Evolutionary conservation across 2,888 invertebrate genomes (phyloP).

Genomic region (Xestia sexstrigata): DNA sequence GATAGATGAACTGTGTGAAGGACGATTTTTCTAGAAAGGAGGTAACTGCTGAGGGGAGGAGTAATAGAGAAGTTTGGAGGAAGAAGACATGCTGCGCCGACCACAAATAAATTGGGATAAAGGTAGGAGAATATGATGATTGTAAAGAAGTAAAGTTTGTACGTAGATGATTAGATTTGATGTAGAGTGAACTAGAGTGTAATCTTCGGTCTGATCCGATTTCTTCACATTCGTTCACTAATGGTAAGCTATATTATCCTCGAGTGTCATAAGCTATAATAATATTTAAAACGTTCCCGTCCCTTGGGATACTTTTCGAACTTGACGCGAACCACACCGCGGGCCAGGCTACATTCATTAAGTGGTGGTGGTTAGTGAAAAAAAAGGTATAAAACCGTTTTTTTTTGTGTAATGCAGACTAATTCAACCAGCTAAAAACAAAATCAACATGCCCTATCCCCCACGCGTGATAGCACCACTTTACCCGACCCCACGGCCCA

Average conservation of each 20-base stretch:
- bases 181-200: too few species aligned
- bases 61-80: too few species aligned
- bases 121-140: too few species aligned
- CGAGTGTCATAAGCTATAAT: not conserved
- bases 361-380: not conserved
- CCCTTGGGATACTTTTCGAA: not conserved
- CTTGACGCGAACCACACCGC: not conserved
- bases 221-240: not conserved
- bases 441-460: conserved; percentile 14
- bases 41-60: too few species aligned
- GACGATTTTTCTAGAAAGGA: too few species aligned
- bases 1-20: too few species aligned
- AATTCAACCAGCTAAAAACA: conserved; percentile 29
- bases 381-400: too few species aligned
- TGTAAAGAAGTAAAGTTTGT: too few species aligned
- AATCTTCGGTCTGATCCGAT: too few species aligned
- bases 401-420: not conserved
- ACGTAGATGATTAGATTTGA: too few species aligned
- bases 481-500: conserved; percentile 39
- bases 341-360: not conserved
- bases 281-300: not conserved
- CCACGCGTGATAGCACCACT: conserved; percentile 37
- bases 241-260: not conserved
- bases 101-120: too few species aligned
- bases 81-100: too few species aligned